A percentile compares a stretch with the other conserved stretches of the same genome.
These are phyloP conservation scores for Brachionus paranguensis DNA, from an alignment of 1,140 invertebrate species.

Conservation along the genomic window DNA sequence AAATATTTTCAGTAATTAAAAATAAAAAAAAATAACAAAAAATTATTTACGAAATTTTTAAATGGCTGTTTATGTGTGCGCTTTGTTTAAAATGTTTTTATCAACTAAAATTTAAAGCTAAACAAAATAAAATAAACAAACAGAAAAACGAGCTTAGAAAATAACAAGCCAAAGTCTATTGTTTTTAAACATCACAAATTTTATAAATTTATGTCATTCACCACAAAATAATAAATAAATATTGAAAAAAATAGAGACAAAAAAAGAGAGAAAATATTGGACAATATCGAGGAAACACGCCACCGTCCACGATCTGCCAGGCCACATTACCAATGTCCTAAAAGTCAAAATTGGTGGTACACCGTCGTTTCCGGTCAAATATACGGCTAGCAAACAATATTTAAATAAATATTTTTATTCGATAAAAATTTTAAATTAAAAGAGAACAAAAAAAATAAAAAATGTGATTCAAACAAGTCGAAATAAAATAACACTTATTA, in stretches of 20 bases:
- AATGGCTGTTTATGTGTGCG: background rate
- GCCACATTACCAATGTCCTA: background rate
- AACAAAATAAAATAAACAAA: background rate
- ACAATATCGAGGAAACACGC: background rate
- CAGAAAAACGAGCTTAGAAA: background rate
- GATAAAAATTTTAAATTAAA: background rate
- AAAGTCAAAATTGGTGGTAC: background rate
- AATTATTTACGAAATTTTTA: background rate
- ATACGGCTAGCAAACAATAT: background rate
- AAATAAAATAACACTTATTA: constrained; percentile 10
- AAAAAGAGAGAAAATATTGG: too few species aligned
- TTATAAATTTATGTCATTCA: constrained; percentile 17
- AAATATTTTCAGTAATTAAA: background rate
- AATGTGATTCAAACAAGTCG: constrained; percentile 28
- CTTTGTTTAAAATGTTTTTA: background rate
- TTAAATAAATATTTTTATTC: constrained; percentile 18
- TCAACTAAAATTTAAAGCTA: constrained; percentile 12
- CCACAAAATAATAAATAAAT: constrained; percentile 1
- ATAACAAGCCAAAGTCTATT: background rate
- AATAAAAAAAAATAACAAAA: background rate
- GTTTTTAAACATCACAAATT: constrained; percentile 27
- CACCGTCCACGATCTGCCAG: background rate
- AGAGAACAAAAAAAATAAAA: background rate
- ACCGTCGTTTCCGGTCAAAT: background rate
- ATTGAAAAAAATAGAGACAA: background rate